These are phyloP conservation scores for Corvus hawaiiensis DNA, from an alignment of 2,113 vertebrate species.

Conservation along the genomic window DNA sequence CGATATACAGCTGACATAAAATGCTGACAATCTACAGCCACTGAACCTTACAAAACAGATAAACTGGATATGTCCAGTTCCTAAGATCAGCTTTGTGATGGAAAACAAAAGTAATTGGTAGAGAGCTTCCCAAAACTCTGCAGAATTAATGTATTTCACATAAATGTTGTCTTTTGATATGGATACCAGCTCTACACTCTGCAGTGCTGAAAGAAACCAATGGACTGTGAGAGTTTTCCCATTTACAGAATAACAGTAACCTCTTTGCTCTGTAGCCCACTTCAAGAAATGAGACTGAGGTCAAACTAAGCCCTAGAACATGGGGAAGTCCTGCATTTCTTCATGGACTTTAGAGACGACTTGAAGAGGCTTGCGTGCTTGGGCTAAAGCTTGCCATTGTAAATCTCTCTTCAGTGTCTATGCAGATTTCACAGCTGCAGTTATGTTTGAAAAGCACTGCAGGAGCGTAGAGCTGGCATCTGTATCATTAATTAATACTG, in stretches of 20 bases:
- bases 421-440: neutral
- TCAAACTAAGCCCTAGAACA: neutral
- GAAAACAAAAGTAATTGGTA: neutral
- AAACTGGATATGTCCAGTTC: neutral
- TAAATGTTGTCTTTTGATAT: neutral
- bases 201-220: neutral
- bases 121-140: neutral
- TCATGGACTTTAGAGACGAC: neutral
- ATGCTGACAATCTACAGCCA: neutral
- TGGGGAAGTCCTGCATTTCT: neutral
- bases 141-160: neutral
- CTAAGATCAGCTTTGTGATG: neutral
- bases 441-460: neutral
- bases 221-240: neutral
- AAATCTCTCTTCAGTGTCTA: neutral
- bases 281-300: neutral
- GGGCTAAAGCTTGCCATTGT: neutral
- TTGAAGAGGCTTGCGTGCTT: neutral
- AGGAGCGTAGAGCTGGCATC: neutral
- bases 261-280: neutral
- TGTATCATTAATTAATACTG: neutral
- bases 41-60: neutral
- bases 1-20: neutral
- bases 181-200: neutral
- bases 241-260: neutral